Conservation (phyloP, 2,797 vertebrate species). For the Lepus oiostolus region DNA sequence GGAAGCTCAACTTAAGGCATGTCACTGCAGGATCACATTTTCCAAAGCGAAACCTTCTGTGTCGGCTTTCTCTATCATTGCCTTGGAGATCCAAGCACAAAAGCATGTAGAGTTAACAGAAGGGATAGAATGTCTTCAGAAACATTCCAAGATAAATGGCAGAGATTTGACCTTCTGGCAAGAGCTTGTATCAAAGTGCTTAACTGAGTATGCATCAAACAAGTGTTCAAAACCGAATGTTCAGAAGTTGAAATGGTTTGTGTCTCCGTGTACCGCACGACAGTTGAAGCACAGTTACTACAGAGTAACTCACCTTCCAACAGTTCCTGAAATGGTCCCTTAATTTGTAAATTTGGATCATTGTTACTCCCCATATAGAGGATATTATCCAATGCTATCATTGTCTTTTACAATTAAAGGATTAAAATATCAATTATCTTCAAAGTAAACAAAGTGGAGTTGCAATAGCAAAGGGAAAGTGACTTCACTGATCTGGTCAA, state of each 20-base stretch:
- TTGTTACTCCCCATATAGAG: constrained; percentile 21
- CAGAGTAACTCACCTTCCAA: constrained; percentile 96
- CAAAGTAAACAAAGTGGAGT: constrained; percentile 43
- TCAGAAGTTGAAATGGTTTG: constrained; percentile 97
- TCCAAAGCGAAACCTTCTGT: constrained; percentile 98
- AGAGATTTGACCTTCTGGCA: constrained; percentile 94
- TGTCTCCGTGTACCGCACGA: constrained; percentile 96
- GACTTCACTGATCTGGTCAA: constrained; percentile 12
- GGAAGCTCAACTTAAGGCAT: constrained; percentile 96
- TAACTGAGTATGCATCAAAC: constrained; percentile 95
- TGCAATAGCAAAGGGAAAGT: not conserved
- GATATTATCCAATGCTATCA: not conserved
- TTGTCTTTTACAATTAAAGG: constrained; percentile 17
- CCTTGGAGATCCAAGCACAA: constrained; percentile 93
- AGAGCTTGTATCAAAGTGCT: constrained; percentile 95
- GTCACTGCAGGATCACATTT: constrained; percentile 95
- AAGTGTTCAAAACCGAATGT: constrained; percentile 94
- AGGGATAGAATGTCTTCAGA: constrained; percentile 90
- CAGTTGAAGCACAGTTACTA: constrained; percentile 97
- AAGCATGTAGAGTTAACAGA: constrained; percentile 90
- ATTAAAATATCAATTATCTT: constrained; percentile 35
- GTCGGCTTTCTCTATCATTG: constrained; percentile 93
- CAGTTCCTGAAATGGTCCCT: constrained; percentile 94
- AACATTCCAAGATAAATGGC: constrained; percentile 92
- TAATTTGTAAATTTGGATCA: constrained; percentile 85